Percentiles rank a stretch among this genome's conserved stretches.
Conservation (phyloP, 2,888 invertebrate genomes). For the Lasioglossum leucozonium region DNA sequence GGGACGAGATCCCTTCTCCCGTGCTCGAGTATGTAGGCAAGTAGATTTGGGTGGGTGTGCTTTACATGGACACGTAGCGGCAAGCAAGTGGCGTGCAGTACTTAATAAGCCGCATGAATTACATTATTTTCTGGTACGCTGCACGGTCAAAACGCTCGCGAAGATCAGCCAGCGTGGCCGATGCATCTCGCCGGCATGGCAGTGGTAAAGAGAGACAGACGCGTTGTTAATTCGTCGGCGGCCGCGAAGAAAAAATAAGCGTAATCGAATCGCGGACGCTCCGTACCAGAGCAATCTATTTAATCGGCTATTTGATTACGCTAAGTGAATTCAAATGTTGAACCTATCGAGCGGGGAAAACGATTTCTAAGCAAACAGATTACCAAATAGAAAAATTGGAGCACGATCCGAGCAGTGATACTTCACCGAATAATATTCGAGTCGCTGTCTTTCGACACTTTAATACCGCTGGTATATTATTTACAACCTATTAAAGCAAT, state of each 20-base stretch:
- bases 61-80: constrained; percentile 25
- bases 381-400: background rate
- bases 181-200: background rate
- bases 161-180: background rate
- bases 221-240: constrained; percentile 36
- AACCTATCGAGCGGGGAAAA: background rate
- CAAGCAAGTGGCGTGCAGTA: constrained; percentile 41
- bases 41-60: constrained; percentile 53
- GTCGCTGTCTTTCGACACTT: too few species aligned
- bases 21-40: constrained; percentile 50
- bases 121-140: constrained; percentile 44
- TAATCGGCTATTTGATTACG: constrained; percentile 20
- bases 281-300: background rate
- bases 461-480: too few species aligned
- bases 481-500: too few species aligned
- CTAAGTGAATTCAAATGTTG: background rate
- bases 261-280: constrained; percentile 13
- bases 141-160: constrained; percentile 42
- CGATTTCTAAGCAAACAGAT: background rate
- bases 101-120: constrained; percentile 57
- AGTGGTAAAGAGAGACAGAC: background rate
- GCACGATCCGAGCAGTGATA: too few species aligned
- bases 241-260: background rate
- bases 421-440: too few species aligned
- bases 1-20: background rate